Percentiles rank a stretch among this genome's conserved stretches.
Evolutionary conservation across 2,888 invertebrate species (phyloP).

Genomic region (Sinelater perroti): DNA sequence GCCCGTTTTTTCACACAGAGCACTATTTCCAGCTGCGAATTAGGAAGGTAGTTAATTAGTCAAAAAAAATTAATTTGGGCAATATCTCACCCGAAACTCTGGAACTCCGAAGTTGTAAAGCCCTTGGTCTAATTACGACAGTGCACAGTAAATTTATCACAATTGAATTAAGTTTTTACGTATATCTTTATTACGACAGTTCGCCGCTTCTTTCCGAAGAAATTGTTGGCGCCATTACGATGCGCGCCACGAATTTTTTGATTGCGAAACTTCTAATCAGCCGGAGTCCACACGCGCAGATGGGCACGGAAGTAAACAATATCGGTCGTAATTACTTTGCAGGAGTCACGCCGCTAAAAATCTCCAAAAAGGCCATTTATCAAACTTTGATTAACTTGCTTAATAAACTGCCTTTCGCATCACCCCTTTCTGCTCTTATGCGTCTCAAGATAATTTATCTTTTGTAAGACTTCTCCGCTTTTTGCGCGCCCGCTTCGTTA

Average conservation of each 20-base stretch:
- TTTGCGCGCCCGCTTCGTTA: too few relatives aligned
- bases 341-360: constrained; percentile 23
- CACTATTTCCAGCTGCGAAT: too few relatives aligned
- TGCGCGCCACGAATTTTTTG: constrained; percentile 18
- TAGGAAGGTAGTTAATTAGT: too few relatives aligned
- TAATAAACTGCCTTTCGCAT: constrained; percentile 44
- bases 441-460: constrained; percentile 39
- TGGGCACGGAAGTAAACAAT: constrained; percentile 25
- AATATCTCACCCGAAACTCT: too few relatives aligned
- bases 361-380: constrained; percentile 39
- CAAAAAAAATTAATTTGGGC: too few relatives aligned
- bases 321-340: constrained; percentile 31
- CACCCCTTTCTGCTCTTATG: constrained; percentile 41
- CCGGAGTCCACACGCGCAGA: constrained; percentile 3
- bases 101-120: constrained; percentile 12
- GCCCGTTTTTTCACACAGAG: too few relatives aligned
- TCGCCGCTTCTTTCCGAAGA: constrained; percentile 6
- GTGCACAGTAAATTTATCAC: constrained; percentile 27
- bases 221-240: constrained; percentile 27
- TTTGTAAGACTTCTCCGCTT: constrained; percentile 29
- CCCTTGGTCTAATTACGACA: constrained; percentile 24
- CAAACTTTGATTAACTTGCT: constrained; percentile 45
- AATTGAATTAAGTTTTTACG: constrained; percentile 31
- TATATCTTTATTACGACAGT: constrained; percentile 22
- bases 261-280: constrained; percentile 25